Evolutionary conservation across 2,797 vertebrate species (phyloP).

Genomic region (Margarornis squamiger): DNA sequence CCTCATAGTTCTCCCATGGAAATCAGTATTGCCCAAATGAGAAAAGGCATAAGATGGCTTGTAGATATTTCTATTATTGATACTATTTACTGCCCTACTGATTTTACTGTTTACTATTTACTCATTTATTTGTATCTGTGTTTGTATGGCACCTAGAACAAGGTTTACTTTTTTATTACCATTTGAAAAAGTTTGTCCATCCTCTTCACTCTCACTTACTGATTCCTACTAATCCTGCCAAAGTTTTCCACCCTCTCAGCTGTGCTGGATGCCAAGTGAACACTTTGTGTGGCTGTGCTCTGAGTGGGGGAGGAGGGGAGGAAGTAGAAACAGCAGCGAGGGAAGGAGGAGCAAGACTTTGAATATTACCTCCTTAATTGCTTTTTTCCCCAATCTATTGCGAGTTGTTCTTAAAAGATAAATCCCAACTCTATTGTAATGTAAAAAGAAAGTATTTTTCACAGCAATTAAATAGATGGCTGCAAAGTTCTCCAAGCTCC

Average conservation of each 20-base stretch:
- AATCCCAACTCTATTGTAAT: background rate
- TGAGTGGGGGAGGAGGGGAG: slow-evolving; percentile 1
- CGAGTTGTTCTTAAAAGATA: background rate
- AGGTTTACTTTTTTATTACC: background rate
- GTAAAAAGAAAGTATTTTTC: background rate
- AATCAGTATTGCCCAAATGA: background rate
- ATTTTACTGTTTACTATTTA: background rate
- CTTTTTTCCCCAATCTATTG: background rate
- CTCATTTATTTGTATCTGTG: background rate
- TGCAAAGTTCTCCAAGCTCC: background rate
- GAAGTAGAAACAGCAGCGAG: background rate
- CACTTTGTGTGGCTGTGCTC: background rate
- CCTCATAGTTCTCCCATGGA: background rate
- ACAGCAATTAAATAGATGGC: background rate
- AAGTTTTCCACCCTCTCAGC: slow-evolving; percentile 38
- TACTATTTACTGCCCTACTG: background rate
- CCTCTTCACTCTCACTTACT: background rate
- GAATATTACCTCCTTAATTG: slow-evolving; percentile 3
- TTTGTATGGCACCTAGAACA: background rate
- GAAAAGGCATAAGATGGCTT: background rate
- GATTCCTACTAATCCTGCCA: slow-evolving; percentile 21
- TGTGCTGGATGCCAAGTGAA: slow-evolving; percentile 21
- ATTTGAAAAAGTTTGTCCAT: background rate
- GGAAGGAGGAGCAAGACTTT: background rate
- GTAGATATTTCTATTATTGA: background rate